phyloP scores from a whole-genome alignment of 2,113 vertebrate species.

The Microtus richardsoni region DNA sequence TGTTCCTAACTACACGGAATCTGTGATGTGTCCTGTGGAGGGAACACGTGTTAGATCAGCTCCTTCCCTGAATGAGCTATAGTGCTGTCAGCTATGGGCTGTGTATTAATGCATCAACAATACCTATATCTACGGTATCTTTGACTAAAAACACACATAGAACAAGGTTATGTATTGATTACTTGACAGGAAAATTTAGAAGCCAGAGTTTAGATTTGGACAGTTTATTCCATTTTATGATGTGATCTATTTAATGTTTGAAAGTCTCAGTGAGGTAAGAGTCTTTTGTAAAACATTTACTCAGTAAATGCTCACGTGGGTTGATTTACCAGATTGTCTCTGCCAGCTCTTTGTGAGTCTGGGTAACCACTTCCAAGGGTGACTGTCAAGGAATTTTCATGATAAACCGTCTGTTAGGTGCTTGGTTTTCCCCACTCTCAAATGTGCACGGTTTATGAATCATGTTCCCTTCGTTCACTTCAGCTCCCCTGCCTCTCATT shows the following conservation, averaged over 20 bases:
- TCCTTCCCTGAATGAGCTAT: neutral
- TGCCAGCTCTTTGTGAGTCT: neutral
- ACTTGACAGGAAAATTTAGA: slow-evolving; percentile 30
- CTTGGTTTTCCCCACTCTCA: neutral
- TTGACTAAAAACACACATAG: neutral
- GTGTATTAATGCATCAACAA: neutral
- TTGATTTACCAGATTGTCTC: slow-evolving; percentile 52
- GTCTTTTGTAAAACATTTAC: neutral
- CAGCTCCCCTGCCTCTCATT: rapidly evolving
- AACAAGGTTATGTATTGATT: neutral
- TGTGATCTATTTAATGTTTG: neutral
- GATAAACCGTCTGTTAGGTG: no score
- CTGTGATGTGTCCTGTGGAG: neutral
- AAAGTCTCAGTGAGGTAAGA: slow-evolving; percentile 51
- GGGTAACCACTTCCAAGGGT: slow-evolving; percentile 7
- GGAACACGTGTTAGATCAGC: no score
- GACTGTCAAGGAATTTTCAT: neutral
- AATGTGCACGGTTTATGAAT: neutral
- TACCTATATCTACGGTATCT: neutral
- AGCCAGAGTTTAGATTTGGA: neutral
- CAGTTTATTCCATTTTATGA: slow-evolving; percentile 56
- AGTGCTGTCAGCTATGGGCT: neutral
- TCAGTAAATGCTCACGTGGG: slow-evolving; percentile 65
- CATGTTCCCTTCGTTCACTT: neutral
- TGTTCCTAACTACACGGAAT: neutral